These are phyloP conservation scores for Numenius arquata DNA, from an alignment of 2,113 vertebrate genomes.

Conservation along the genomic window DNA sequence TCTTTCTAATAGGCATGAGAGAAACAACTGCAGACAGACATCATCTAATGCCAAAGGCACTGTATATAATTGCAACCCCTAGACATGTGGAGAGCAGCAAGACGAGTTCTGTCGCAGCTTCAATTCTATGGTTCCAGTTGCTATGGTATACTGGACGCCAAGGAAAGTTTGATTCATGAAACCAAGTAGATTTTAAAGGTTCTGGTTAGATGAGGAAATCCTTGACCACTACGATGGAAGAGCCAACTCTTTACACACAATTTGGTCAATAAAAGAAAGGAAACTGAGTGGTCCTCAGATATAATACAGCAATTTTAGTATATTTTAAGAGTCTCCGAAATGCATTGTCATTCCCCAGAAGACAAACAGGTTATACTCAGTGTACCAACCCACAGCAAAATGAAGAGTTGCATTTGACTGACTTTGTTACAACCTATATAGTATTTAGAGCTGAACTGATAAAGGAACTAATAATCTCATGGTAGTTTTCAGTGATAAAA, in stretches of 20 bases:
- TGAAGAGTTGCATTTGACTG: neutral
- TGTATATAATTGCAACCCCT: neutral
- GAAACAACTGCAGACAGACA: neutral
- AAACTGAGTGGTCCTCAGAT: neutral
- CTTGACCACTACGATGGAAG: neutral
- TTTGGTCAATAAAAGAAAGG: neutral
- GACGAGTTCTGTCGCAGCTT: neutral
- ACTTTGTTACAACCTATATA: neutral
- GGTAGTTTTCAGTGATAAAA: neutral
- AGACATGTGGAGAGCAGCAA: neutral
- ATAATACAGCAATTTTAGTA: neutral
- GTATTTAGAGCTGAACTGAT: neutral
- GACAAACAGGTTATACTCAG: neutral
- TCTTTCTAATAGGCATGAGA: neutral
- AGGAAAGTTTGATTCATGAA: neutral
- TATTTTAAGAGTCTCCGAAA: neutral
- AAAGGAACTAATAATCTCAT: neutral
- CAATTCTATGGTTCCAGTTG: neutral
- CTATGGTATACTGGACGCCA: neutral
- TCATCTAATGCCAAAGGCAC: neutral
- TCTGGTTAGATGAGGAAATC: neutral
- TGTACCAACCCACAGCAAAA: neutral
- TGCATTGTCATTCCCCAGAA: neutral
- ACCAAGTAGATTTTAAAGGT: neutral
- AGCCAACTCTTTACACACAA: neutral